Base-by-base conservation (phyloP, 2,113 vertebrate genomes). In the Cyprinodon brontotheroides region DNA sequence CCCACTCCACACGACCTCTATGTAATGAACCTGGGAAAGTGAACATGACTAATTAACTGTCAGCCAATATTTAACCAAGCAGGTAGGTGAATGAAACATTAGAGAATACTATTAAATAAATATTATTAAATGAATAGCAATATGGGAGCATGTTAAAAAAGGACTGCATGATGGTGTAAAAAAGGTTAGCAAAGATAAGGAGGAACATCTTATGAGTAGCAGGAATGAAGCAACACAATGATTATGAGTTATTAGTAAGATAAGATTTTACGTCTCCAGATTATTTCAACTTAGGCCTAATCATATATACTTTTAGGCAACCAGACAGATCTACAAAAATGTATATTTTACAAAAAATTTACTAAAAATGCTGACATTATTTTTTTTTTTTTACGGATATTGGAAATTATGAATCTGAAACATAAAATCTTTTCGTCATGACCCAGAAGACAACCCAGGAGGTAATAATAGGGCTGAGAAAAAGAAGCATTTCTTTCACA, bases 11-110 rank as follows among this genome's bases (percentile, higher is more conserved):
- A 10, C 61, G 73, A 78, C 74, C 70, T 69, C 3, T 36, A 61
- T 36, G 77, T 81, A 77, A 79, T 71, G 39, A 78, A 75, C 8
- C 14, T 80, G 76, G 61, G 76, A 86, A 88, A 36, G 22, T 50
- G 14, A 72, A 40, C 36, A 9, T 2, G 12, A 13, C 61, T 60
- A 65, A 77, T 65, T 59, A 57, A 10, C 61, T 76, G 48, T 47
- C 37, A 78, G 8, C 57, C 20, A 62, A 9, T 11, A 29, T 41
- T 79, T 22, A 47, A 13, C 20, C 17, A 1, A 47, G 47, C 38
- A 64, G 62, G 39, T 40, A 17, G 12, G 8, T 39, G 15, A 53
- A 29, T n/a, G 17, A 20, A 53, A 37, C 11, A 29, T 37, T 57
- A n/a, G 17, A 20, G 5, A 20, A 53, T 53, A 29, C 29, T 53